Percentiles rank a stretch among this genome's conserved stretches.
Evolutionary conservation across 2,888 invertebrate species (phyloP).

Genomic region (Apantesis nais): DNA sequence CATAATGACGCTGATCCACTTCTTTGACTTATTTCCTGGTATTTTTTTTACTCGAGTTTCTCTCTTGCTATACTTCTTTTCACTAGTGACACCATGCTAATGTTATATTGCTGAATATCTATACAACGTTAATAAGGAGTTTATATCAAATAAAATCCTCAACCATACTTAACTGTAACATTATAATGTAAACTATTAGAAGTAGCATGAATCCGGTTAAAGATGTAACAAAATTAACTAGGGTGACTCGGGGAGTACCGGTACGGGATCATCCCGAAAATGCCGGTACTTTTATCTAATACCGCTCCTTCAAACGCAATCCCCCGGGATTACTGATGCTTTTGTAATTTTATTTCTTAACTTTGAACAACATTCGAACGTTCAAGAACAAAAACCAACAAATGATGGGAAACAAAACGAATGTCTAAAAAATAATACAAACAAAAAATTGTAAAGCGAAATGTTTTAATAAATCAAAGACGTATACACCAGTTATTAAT

Average conservation of each 20-base stretch:
- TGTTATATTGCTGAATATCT: neutral
- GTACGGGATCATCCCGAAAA: neutral
- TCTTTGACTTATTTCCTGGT: neutral
- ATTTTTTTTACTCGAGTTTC: neutral
- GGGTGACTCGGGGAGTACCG: neutral
- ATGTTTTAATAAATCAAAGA: neutral
- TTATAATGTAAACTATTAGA: neutral
- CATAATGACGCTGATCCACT: neutral
- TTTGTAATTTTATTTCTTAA: neutral
- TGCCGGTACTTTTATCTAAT: neutral
- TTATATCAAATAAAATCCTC: neutral
- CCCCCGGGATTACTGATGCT: neutral
- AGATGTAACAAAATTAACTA: neutral
- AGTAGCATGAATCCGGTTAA: neutral
- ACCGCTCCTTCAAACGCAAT: neutral
- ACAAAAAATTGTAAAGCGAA: too few relatives aligned
- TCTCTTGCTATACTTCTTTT: neutral
- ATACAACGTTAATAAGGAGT: neutral
- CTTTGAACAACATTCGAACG: neutral
- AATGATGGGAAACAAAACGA: too few relatives aligned
- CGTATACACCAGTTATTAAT: neutral
- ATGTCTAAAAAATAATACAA: too few relatives aligned
- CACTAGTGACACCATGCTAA: neutral
- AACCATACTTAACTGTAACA: neutral
- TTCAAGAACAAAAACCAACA: neutral